Conservation (phyloP, 2,888 invertebrate genomes). For the Erebia epiphron region DNA sequence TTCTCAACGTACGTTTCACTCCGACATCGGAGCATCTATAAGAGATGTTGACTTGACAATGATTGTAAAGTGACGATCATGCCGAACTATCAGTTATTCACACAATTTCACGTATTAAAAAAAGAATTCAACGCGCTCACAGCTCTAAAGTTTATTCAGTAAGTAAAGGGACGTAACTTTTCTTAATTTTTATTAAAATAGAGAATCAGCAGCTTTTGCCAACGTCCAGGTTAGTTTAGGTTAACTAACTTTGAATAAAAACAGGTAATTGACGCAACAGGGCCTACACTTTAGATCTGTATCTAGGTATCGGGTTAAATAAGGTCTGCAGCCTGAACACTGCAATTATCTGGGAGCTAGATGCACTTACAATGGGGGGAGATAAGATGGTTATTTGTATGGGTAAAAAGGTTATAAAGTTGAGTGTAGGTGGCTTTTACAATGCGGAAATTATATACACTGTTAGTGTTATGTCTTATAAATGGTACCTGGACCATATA, state of each 20-base stretch:
- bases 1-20: no score
- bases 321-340: slow-evolving; percentile 23
- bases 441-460: slow-evolving; percentile 8
- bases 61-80: no score
- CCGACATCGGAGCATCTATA: no score
- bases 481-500: no score
- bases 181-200: no score
- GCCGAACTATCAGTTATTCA: no score
- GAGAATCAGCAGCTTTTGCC: no score
- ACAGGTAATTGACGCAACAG: slow-evolving; percentile 11
- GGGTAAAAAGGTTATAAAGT: slow-evolving; percentile 3
- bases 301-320: slow-evolving; percentile 29
- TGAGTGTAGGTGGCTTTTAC: neutral
- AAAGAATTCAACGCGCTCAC: slow-evolving; percentile 9
- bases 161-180: no score
- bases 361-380: slow-evolving; percentile 35
- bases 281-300: slow-evolving; percentile 21
- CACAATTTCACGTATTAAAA: neutral
- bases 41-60: no score
- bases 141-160: neutral
- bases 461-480: neutral
- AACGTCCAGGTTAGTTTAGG: neutral
- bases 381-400: slow-evolving; percentile 27
- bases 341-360: slow-evolving; percentile 31
- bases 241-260: slow-evolving; percentile 6